Conservation (phyloP, 2,797 vertebrate species). For the Rhabdomys pumilio region DNA sequence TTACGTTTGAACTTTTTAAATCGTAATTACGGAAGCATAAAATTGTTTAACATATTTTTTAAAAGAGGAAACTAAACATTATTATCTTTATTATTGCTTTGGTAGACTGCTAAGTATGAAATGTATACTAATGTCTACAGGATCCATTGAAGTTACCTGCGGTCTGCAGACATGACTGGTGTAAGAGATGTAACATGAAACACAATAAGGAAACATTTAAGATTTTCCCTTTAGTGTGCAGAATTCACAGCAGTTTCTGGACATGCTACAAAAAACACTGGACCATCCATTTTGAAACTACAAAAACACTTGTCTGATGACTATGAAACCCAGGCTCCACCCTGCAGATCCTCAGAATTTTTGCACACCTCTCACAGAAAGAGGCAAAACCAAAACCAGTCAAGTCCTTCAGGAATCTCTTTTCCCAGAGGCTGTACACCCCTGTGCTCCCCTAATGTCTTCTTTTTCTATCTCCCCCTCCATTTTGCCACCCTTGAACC, state of each 20-base stretch:
- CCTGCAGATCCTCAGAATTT: neutral
- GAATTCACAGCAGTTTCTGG: neutral
- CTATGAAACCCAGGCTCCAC: neutral
- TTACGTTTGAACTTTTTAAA: neutral
- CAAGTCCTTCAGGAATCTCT: neutral
- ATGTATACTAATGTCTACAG: neutral
- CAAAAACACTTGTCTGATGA: neutral
- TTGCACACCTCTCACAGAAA: neutral
- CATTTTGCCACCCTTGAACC: neutral
- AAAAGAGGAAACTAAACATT: neutral
- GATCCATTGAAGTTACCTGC: neutral
- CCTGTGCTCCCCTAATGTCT: neutral
- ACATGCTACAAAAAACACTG: neutral
- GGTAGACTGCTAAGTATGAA: neutral
- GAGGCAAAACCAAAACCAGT: neutral
- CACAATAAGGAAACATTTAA: neutral
- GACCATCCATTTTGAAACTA: neutral
- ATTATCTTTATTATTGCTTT: neutral
- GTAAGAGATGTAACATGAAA: neutral
- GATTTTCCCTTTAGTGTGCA: neutral
- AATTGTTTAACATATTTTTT: neutral
- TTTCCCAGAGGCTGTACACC: neutral
- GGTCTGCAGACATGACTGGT: neutral
- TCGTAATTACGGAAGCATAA: neutral
- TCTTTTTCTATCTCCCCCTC: neutral